Conservation (phyloP, 2,797 vertebrate genomes). For the Alca torda region DNA sequence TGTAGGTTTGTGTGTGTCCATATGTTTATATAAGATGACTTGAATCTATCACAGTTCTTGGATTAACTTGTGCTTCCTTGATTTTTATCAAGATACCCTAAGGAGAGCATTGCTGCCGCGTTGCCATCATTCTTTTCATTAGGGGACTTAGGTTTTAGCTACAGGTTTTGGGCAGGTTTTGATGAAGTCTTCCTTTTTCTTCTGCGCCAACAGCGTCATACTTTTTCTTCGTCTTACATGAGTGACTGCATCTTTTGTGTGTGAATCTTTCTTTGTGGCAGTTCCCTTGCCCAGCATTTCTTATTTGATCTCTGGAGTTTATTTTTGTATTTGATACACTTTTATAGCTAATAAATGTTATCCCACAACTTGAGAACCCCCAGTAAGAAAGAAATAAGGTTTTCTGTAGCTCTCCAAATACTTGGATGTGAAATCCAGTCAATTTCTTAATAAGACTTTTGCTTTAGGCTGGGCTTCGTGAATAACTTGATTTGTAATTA, state of each 20-base stretch:
- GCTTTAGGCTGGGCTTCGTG: neutral
- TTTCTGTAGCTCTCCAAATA: neutral
- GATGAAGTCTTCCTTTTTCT: neutral
- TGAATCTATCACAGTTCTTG: neutral
- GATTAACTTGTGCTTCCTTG: neutral
- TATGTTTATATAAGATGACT: neutral
- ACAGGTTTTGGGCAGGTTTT: neutral
- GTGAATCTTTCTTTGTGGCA: neutral
- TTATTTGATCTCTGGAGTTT: neutral
- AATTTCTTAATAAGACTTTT: neutral
- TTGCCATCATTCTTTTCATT: neutral
- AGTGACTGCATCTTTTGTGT: neutral
- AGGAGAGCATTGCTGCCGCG: neutral
- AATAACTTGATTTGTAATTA: neutral
- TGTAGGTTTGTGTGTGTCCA: neutral
- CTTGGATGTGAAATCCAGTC: neutral
- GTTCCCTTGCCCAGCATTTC: neutral
- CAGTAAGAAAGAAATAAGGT: neutral
- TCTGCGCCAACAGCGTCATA: neutral
- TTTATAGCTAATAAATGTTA: neutral
- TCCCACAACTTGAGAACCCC: neutral
- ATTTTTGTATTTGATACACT: neutral
- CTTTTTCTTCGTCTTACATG: neutral
- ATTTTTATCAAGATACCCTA: neutral
- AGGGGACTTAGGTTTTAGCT: neutral